Conservation (phyloP, 2,113 vertebrate genomes). For the Haplochromis vanheusdeni region DNA sequence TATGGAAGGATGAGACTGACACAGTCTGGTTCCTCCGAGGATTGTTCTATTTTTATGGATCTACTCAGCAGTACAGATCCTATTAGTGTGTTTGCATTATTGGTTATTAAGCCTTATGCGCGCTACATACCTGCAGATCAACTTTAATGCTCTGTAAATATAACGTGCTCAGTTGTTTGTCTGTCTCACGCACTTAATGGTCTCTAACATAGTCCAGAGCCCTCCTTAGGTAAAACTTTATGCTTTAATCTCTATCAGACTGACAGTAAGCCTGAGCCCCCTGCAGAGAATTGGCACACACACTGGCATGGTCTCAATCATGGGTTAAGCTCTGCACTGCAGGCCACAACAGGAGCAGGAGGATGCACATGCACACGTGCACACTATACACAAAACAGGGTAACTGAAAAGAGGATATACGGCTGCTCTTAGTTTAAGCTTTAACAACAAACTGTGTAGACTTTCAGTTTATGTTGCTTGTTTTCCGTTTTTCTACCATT, state of each 20-base stretch:
- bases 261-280: slow-evolving; percentile 23
- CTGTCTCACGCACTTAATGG: not conserved
- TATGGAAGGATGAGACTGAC: not conserved
- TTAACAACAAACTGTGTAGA: not conserved
- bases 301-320: not conserved
- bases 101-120: slow-evolving; percentile 7
- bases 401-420: not conserved
- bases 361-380: not conserved
- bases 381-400: not conserved
- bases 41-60: slow-evolving; percentile 51
- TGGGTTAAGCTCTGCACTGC: not conserved
- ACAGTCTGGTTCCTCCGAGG: not conserved
- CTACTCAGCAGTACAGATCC: slow-evolving; percentile 35
- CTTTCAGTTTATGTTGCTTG: not conserved
- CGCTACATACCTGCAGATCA: not conserved
- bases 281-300: slow-evolving; percentile 29
- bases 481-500: rapidly evolving
- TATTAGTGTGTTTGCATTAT: slow-evolving; percentile 47
- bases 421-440: not conserved
- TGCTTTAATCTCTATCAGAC: slow-evolving; percentile 22
- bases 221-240: slow-evolving; percentile 21
- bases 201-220: not conserved
- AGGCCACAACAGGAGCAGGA: not conserved
- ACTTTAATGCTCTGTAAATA: not conserved
- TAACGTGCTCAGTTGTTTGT: not conserved